These are phyloP conservation scores for Drosophila paulistorum DNA, from an alignment of 1,140 invertebrate species.

Conservation along the genomic window DNA sequence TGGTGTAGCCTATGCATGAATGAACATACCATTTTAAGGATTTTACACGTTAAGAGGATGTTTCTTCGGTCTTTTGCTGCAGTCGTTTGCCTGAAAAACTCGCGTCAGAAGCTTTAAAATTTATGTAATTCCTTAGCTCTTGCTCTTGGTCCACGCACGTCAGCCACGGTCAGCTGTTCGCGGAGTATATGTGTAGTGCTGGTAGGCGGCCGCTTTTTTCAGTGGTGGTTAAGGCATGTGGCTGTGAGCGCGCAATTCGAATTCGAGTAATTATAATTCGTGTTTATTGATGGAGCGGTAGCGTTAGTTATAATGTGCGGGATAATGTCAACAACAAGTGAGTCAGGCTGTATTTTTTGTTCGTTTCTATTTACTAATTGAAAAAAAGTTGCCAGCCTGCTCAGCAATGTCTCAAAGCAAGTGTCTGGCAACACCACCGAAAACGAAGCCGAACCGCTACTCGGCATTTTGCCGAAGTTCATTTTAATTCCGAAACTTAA, in stretches of 20 bases:
- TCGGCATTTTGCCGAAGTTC: background rate
- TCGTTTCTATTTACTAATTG: constrained; percentile 24
- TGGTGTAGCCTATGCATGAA: constrained; percentile 17
- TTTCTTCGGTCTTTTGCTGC: constrained; percentile 39
- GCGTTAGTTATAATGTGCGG: constrained; percentile 22
- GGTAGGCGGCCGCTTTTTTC: background rate
- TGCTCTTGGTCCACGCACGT: constrained; percentile 62
- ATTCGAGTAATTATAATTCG: constrained; percentile 5
- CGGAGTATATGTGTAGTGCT: constrained; percentile 29
- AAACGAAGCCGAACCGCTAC: constrained; percentile 29
- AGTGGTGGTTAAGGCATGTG: constrained; percentile 6
- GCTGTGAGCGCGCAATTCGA: constrained; percentile 14
- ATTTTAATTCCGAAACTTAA: constrained; percentile 17
- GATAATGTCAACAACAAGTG: constrained; percentile 28
- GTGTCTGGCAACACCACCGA: background rate
- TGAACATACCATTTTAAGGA: constrained; percentile 67
- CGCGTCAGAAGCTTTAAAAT: constrained; percentile 62
- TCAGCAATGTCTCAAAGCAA: background rate
- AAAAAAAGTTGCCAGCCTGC: constrained; percentile 8
- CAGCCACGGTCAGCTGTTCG: constrained; percentile 62
- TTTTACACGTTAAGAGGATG: constrained; percentile 29
- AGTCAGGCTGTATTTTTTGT: constrained; percentile 42
- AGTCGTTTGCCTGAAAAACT: constrained; percentile 40
- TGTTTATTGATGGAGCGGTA: background rate
- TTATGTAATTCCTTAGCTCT: constrained; percentile 67